Evolutionary conservation across 2,113 vertebrate genomes (phyloP), one percentile per base, ranked within the genome.

Genomic region (Oriolus oriolus): DNA sequence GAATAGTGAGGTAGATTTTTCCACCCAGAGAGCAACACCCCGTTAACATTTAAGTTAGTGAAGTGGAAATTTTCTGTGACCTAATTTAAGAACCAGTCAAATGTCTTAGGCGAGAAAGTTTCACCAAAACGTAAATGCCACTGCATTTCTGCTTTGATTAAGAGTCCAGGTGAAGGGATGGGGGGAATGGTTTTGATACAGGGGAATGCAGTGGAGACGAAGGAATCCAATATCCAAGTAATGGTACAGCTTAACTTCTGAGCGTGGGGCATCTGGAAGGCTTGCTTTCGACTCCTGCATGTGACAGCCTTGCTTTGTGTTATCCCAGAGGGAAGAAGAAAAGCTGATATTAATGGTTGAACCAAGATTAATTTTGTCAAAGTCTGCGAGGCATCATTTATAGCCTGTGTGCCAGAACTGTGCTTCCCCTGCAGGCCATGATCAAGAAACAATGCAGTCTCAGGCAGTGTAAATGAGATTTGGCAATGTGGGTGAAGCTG

Each of bases 21-120:
- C 57, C 37, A 91, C 41, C 45, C 78, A 69, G 74, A 94, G 75
- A 93, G 83, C 86, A 89, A 70, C 88, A 89, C 66, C 50, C 64
- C 13, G 59, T 93, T 97, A 97, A 96, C 84, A 94, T 95, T 96
- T 91, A 69, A 94, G 84, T 77, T 87, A 85, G 87, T 69, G 84
- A 97, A 90, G 81, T 91, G 74, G 87, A 96, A 96, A 94, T 95
- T 69, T 84, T 87, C 70, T 66, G 74, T 90, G 91, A 93, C 82
- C 89, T 87, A 95, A 87, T 95, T 96, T 93, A 91, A 94, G 50
- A 94, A 83, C 42, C 59, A 91, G 61, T 93, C 74, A 90, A 90
- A 96, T 90, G 63, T 93, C 91, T 87, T 94, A 66, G 70, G 84
- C 93, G 78, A 96, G 84, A 70, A 96, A 95, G 70, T 95, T 96